A percentile compares a stretch with the other conserved stretches of the same genome.
Conservation (phyloP, 2,113 vertebrate species). For the Uria lomvia region DNA sequence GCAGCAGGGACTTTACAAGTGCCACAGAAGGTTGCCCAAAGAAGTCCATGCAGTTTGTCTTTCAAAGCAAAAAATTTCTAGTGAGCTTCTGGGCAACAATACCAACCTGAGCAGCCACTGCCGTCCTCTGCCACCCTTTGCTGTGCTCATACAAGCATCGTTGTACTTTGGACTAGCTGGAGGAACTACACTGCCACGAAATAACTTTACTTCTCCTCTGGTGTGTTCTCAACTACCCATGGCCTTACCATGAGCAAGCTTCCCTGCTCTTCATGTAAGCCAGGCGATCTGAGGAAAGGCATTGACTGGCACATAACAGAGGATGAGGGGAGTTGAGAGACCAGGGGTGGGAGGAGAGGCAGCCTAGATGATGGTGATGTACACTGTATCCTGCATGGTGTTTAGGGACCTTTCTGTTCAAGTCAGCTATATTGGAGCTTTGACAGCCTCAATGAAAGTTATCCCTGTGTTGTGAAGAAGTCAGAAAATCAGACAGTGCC, state of each 20-base stretch:
- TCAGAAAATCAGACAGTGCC: rapidly evolving
- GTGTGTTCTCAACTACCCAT: neutral
- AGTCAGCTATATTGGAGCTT: neutral
- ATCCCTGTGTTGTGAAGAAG: neutral
- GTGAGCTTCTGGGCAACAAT: neutral
- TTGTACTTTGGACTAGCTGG: neutral
- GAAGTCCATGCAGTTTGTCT: neutral
- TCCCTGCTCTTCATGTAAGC: neutral
- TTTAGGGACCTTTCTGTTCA: neutral
- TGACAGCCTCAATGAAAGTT: neutral
- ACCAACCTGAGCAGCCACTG: neutral
- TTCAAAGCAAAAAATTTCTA: neutral
- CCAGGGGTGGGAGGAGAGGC: neutral
- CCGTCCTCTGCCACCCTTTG: neutral
- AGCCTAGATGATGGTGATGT: neutral
- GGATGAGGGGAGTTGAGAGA: neutral
- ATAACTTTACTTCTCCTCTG: neutral
- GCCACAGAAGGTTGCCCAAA: neutral
- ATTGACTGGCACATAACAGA: neutral
- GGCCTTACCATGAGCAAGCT: neutral
- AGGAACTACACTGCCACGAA: neutral
- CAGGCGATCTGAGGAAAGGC: neutral
- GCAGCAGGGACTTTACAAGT: neutral
- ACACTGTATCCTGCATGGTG: neutral
- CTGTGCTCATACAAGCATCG: neutral